phyloP scores from a whole-genome alignment of 1,140 invertebrate species.

The Calephelis nemesis region DNA sequence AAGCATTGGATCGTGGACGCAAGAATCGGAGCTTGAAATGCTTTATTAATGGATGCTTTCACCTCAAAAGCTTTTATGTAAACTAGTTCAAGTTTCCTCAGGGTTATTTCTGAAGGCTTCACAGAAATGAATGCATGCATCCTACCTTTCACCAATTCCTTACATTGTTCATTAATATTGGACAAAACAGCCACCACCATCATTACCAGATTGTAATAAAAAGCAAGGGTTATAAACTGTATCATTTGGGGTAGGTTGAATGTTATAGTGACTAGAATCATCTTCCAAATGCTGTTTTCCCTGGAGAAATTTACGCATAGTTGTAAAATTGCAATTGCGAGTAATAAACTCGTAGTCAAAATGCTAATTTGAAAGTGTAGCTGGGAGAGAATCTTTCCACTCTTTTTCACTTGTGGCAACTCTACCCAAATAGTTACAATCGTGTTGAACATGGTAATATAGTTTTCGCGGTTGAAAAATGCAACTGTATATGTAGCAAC shows the following conservation, averaged over 20 bases:
- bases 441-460: slow-evolving; percentile 49
- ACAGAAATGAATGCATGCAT: slow-evolving; percentile 28
- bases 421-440: slow-evolving; percentile 36
- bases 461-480: slow-evolving; percentile 45
- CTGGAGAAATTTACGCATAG: slow-evolving; percentile 46
- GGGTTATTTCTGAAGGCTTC: slow-evolving; percentile 31
- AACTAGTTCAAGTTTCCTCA: slow-evolving; percentile 46
- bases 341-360: slow-evolving; percentile 26
- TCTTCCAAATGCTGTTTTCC: slow-evolving; percentile 45
- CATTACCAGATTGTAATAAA: slow-evolving; percentile 49
- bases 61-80: slow-evolving; percentile 51
- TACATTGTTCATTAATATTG: slow-evolving; percentile 44
- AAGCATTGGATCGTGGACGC: slow-evolving; percentile 52
- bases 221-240: slow-evolving; percentile 43
- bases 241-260: slow-evolving; percentile 55
- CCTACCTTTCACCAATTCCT: slow-evolving; percentile 29
- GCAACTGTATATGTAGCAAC: slow-evolving; percentile 40
- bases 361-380: slow-evolving; percentile 39
- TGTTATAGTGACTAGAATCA: slow-evolving; percentile 45
- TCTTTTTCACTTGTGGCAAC: slow-evolving; percentile 30
- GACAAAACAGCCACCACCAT: slow-evolving; percentile 41
- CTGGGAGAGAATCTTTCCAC: slow-evolving; percentile 32
- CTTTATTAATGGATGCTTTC: slow-evolving; percentile 49
- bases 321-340: slow-evolving; percentile 35
- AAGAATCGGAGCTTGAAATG: slow-evolving; percentile 54